Evolutionary conservation across 2,797 vertebrate genomes (phyloP), one percentile per base, ranked within the genome.

Genomic region (Gymnothorax reevesii): DNA sequence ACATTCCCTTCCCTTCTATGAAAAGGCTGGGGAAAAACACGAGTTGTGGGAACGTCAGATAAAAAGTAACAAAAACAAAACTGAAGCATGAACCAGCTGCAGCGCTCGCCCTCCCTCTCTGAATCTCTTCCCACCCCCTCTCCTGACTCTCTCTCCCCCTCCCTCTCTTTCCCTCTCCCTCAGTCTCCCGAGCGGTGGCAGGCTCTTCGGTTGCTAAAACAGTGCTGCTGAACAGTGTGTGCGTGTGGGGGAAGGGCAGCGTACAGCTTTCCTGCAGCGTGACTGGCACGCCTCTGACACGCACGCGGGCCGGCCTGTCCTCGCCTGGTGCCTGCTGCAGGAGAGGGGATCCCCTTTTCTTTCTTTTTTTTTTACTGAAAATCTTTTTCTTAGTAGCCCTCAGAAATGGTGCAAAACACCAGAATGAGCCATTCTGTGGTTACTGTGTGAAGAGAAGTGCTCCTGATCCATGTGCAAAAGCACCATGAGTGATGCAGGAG

Each of bases 161-260:
- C 60, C 49, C 57, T 84, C 27, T 13, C 42, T 69, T 88, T 93
- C 71, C 12, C 66, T 71, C 10, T 27, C 33, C 2, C 33, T 42
- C 33, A 42, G 33, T 42, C 33, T 42, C 33, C 33, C 33, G 33
- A 42, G 33, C 33, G 6, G 71, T 92, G 55, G 62, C 92, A 88
- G 92, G 91, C 59, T 64, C 22, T 42, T 20, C 57, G 83, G 83
- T 42, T 84, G 83, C 83, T 69, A 69, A 84, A 69, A 42, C 82
- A 42, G 55, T 49, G 42, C 62, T 69, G 60, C 83, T 71, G 52
- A n/a, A 62, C 83, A 52, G 62, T n/a, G 17, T 66, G 42, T 12
- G 42, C 1, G 62, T 52, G 83, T 73, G 62, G 83, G 82, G 83
- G 83, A 84, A 22, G 83, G 83, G 83, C 83, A 2, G 7, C 9